Evolutionary conservation across 2,113 vertebrate genomes (phyloP).

Genomic region (Gasterosteus nipponicus): DNA sequence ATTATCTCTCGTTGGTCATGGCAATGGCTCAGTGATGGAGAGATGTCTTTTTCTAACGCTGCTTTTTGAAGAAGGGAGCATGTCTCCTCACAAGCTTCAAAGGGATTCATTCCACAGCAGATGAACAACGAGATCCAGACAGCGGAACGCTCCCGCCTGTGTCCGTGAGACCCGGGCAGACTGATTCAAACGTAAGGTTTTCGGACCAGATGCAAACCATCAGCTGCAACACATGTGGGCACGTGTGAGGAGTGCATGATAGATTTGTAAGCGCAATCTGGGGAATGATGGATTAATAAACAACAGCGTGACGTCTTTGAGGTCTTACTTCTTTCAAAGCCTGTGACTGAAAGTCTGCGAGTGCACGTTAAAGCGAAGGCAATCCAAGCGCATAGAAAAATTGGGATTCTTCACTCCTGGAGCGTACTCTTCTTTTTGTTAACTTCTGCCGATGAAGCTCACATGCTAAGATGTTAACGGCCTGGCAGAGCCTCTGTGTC

Average conservation of each 20-base stretch:
- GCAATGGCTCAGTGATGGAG: not conserved
- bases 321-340: not conserved
- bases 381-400: not conserved
- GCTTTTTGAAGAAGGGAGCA: not conserved
- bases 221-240: conserved; percentile 47
- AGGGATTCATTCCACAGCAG: conserved; percentile 12
- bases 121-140: conserved; percentile 58
- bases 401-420: not conserved
- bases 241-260: conserved; percentile 31
- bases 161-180: conserved; percentile 35
- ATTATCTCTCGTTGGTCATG: not conserved
- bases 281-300: conserved; percentile 29
- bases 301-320: not conserved
- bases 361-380: not conserved
- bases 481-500: conserved; percentile 35
- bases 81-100: conserved; percentile 27
- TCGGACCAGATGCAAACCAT: conserved; percentile 41
- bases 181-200: conserved; percentile 35
- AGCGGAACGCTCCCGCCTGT: conserved; percentile 39
- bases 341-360: not conserved
- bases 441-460: not conserved
- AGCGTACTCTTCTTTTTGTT: not conserved
- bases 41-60: not conserved
- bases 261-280: conserved; percentile 23
- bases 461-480: conserved; percentile 8